These are phyloP conservation scores for Tragulus kanchil DNA, from an alignment of 2,113 vertebrate genomes.

Conservation along the genomic window DNA sequence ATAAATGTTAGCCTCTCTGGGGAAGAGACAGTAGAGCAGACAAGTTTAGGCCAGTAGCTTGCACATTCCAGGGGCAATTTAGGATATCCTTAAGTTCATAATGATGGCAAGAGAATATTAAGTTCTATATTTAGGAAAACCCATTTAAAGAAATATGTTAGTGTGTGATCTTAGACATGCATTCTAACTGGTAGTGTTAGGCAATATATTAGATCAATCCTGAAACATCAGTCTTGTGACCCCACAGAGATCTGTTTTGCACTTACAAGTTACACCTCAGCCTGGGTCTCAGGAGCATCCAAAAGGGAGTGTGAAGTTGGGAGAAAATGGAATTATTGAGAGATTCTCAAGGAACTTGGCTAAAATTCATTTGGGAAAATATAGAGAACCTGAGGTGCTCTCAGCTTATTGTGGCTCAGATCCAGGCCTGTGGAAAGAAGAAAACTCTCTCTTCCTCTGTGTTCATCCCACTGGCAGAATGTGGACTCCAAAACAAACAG, in stretches of 20 bases:
- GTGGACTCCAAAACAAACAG: neutral
- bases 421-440: neutral
- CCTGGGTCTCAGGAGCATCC: neutral
- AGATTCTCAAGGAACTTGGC: neutral
- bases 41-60: neutral
- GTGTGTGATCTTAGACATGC: neutral
- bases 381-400: neutral
- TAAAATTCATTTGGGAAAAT: constrained; percentile 1
- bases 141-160: neutral
- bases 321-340: neutral
- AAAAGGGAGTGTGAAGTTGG: neutral
- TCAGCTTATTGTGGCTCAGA: neutral
- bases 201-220: neutral
- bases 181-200: neutral
- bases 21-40: neutral
- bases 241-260: neutral
- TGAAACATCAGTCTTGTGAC: neutral
- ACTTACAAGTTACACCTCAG: neutral
- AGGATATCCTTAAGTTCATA: neutral
- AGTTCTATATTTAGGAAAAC: neutral
- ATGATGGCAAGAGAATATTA: neutral
- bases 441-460: neutral
- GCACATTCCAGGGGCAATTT: neutral
- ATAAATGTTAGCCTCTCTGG: neutral
- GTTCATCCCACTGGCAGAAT: neutral